Conservation (phyloP, 2,888 invertebrate genomes). For the Agonopterix arenella region DNA sequence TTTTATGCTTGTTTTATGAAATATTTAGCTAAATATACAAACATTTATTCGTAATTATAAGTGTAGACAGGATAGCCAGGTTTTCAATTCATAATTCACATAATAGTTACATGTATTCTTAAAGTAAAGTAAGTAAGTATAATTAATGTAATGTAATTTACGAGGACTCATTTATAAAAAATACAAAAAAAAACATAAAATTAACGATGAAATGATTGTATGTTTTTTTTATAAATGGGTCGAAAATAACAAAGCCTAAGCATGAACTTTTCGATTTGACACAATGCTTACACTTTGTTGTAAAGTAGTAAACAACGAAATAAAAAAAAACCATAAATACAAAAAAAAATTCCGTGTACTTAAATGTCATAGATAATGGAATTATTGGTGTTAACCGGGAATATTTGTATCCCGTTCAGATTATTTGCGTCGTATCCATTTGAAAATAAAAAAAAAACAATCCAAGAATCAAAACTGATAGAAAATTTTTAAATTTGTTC, state of each 20-base stretch:
- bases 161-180: slow-evolving; percentile 27
- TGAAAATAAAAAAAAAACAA: slow-evolving; percentile 26
- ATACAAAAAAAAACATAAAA: neutral
- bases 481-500: slow-evolving; percentile 7
- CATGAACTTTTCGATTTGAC: slow-evolving; percentile 10
- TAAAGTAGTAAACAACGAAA: slow-evolving; percentile 66
- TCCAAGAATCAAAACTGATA: neutral
- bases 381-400: slow-evolving; percentile 56
- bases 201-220: too few relatives aligned
- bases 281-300: slow-evolving; percentile 41
- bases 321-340: slow-evolving; percentile 59
- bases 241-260: slow-evolving; percentile 36
- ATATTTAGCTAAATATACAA: slow-evolving; percentile 71
- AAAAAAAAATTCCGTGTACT: slow-evolving; percentile 62
- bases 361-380: slow-evolving; percentile 63
- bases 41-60: slow-evolving; percentile 62
- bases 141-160: slow-evolving; percentile 72
- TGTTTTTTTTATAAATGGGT: slow-evolving; percentile 35
- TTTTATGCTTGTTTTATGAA: slow-evolving; percentile 47
- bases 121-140: slow-evolving; percentile 34
- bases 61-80: slow-evolving; percentile 75
- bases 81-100: slow-evolving; percentile 70
- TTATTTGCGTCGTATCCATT: slow-evolving; percentile 56
- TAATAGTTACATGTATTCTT: slow-evolving; percentile 48
- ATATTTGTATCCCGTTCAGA: slow-evolving; percentile 25